Base-by-base conservation (phyloP, 2,888 invertebrate genomes). In the Drosophila histrio region DNA sequence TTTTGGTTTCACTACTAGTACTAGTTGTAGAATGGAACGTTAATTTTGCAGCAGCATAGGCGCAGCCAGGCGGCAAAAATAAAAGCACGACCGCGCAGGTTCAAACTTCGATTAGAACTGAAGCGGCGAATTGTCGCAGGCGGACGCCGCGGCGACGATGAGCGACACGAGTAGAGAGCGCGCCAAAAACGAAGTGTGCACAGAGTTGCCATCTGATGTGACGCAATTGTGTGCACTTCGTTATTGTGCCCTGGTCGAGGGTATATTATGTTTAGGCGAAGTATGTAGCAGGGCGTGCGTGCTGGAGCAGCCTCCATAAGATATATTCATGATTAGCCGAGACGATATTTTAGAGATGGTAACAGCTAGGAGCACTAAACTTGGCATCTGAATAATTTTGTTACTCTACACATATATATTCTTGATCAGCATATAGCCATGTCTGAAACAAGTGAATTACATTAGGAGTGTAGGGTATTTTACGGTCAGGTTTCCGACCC, bases 81-180 rank as follows among this genome's bases (percentile, higher is more conserved):
- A 56, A 47, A 41, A 44, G 13, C 58, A 73, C 81, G 19, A 77
- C 80, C 87, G 75, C 57, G 54, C 52, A 78, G 60, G 60, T 60
- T 69, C 66, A 77, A 77, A 79, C 80, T 69, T 86, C 62, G 73
- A 70, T 72, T 86, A 59, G 39, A 78, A 81, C 87, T 87, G 69
- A 72, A 72, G 71, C 87, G 87, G 79, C 85, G 67, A 78, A 81
- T 70, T 84, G 57, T 44, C 47, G 56, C 39, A 5, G 15, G 49
- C 58, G 4, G 8, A 21, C 32, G 22, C 5, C 54, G 5, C 67
- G 17, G 11, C 57, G 57, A 24, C 47, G 19, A 26, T 28, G 3
- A 41, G 34, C 39, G 39, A 26, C 21, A 49, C 46, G 72, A 71
- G 4, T 46, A 9, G 72, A 52, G 62, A 76, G 67, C 76, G 76